These are phyloP conservation scores for Chaenodraco wilsoni DNA, from an alignment of 2,797 vertebrate genomes.

Conservation along the genomic window DNA sequence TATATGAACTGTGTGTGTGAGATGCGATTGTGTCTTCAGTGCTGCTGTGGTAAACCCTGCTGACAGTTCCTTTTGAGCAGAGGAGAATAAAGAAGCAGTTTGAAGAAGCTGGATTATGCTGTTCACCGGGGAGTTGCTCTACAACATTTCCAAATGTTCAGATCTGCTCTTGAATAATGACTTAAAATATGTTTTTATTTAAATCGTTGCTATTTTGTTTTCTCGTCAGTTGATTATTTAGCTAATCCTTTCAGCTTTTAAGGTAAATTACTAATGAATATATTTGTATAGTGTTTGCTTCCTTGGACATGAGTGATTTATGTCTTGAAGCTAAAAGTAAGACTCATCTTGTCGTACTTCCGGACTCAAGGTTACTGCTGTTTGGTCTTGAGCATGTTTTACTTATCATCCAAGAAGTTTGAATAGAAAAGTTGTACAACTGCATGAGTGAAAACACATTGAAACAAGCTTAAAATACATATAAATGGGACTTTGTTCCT, in stretches of 20 bases:
- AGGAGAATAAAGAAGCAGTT: constrained; percentile 43
- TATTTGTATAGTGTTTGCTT: not conserved
- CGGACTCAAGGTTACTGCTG: not conserved
- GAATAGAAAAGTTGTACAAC: not conserved
- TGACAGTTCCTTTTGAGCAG: constrained; percentile 62
- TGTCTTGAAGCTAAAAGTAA: not conserved
- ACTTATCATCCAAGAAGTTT: not conserved
- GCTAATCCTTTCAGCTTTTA: not conserved
- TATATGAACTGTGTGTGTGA: constrained; percentile 50
- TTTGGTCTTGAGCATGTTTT: not conserved
- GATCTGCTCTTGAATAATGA: constrained; percentile 17
- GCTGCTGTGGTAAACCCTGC: constrained; percentile 61
- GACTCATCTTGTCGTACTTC: not conserved
- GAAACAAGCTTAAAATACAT: not conserved
- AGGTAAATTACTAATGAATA: not conserved
- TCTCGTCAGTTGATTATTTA: not conserved
- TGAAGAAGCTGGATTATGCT: constrained; percentile 59
- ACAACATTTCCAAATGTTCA: constrained; percentile 47
- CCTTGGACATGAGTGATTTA: not conserved
- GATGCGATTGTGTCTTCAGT: constrained; percentile 46
- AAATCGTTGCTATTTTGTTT: not conserved
- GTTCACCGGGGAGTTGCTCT: constrained; percentile 50
- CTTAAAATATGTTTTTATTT: not conserved
- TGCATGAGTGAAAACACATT: not conserved
- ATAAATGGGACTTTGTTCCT: not conserved